phyloP scores from a whole-genome alignment of 2,113 vertebrate genomes.

The Apistogramma diplotaenia region DNA sequence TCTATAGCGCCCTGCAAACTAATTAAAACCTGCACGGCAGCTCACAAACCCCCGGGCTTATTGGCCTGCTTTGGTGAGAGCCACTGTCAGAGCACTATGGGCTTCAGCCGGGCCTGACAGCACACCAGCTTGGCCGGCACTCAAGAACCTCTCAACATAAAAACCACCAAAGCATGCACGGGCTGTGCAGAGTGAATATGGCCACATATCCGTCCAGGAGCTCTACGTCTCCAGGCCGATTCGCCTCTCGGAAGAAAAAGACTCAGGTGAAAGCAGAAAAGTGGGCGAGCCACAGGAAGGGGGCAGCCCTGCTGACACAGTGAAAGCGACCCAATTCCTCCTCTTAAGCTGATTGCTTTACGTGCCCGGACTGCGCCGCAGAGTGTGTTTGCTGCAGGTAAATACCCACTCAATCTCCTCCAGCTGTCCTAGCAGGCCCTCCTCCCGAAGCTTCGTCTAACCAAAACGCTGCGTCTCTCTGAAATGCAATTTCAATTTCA shows the following conservation, averaged over 20 bases:
- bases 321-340: conserved; percentile 19
- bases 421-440: neutral
- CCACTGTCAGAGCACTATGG: conserved; percentile 1
- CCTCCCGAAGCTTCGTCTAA: neutral
- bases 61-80: conserved; percentile 2
- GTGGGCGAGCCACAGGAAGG: neutral
- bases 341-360: conserved; percentile 16
- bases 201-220: conserved; percentile 10
- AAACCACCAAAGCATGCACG: conserved; percentile 16
- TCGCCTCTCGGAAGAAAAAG: neutral
- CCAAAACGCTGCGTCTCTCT: neutral
- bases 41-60: neutral
- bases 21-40: conserved; percentile 26
- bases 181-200: neutral
- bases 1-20: neutral
- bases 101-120: conserved; percentile 1
- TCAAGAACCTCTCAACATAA: conserved; percentile 30
- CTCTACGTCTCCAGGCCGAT: neutral
- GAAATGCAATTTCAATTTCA: neutral
- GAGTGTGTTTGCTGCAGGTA: conserved; percentile 15
- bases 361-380: conserved; percentile 4
- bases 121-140: neutral
- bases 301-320: conserved; percentile 7
- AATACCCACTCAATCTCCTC: conserved; percentile 12
- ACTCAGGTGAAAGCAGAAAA: neutral